Conservation (phyloP, 2,113 vertebrate species). For the Erpornis zantholeuca region DNA sequence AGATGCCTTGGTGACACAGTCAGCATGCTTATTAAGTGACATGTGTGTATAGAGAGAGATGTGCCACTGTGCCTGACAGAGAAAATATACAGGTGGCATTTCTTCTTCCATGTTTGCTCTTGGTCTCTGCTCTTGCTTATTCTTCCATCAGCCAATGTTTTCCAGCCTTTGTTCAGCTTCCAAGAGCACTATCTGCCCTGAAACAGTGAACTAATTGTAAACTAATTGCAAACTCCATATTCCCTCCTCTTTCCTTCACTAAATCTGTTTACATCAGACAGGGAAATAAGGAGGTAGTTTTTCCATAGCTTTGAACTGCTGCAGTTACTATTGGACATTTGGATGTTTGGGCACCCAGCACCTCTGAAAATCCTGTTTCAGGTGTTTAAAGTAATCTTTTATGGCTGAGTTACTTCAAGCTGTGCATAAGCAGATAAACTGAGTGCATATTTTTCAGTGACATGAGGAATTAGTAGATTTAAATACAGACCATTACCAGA, state of each 20-base stretch:
- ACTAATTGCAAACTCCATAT: neutral
- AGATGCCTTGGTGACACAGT: neutral
- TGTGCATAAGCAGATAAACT: neutral
- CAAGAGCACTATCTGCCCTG: neutral
- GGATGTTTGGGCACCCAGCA: neutral
- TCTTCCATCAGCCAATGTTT: neutral
- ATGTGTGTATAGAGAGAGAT: neutral
- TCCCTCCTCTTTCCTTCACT: neutral
- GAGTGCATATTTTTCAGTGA: neutral
- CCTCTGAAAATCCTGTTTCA: neutral
- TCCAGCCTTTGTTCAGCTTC: neutral
- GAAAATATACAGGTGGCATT: neutral
- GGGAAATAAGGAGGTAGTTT: neutral
- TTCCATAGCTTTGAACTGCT: neutral
- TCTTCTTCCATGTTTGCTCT: neutral
- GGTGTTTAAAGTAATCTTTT: conserved; percentile 11
- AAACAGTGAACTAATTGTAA: neutral
- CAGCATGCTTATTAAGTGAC: neutral
- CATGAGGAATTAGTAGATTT: conserved; percentile 19
- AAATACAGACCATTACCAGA: neutral
- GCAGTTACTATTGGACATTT: neutral
- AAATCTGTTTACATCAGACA: neutral
- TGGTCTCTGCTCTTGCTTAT: neutral
- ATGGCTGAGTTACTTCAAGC: neutral
- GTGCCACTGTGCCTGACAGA: neutral